Evolutionary conservation across 1,140 invertebrate species (phyloP).

Genomic region (Venturia canescens): DNA sequence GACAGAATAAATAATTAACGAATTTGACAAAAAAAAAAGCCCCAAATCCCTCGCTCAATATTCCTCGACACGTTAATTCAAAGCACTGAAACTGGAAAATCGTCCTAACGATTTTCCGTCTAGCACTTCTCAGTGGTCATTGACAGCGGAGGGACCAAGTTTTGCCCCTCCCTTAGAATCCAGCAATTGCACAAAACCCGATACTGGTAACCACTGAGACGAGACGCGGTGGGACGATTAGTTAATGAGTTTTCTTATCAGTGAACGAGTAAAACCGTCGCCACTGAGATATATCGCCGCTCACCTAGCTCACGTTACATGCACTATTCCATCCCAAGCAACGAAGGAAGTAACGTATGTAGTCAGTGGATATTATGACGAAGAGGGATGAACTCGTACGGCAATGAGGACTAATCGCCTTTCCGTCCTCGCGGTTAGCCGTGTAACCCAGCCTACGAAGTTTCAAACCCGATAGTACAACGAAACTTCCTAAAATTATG

Average conservation of each 20-base stretch:
- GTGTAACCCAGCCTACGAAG: background rate
- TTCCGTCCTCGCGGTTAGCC: background rate
- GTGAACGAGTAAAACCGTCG: slow-evolving; percentile 27
- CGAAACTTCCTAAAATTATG: background rate
- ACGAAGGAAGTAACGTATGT: slow-evolving; percentile 20
- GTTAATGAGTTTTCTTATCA: slow-evolving; percentile 61
- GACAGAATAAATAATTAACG: no score
- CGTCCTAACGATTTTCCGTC: background rate
- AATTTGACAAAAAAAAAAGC: no score
- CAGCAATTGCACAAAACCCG: slow-evolving; percentile 47
- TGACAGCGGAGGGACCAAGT: background rate
- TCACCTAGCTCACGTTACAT: background rate
- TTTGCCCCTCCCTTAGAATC: background rate
- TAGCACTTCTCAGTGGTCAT: background rate
- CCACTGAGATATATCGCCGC: background rate
- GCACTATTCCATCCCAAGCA: background rate
- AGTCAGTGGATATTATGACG: background rate
- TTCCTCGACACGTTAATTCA: background rate
- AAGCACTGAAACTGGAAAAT: background rate
- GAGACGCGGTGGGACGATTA: slow-evolving; percentile 51
- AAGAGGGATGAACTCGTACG: background rate
- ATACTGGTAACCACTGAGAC: slow-evolving; percentile 34
- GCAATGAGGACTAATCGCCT: slow-evolving; percentile 20
- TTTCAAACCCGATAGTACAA: background rate
- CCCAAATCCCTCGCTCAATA: no score